Base-by-base conservation (phyloP, 1,140 invertebrate species). In the Zaprionus ornatus region DNA sequence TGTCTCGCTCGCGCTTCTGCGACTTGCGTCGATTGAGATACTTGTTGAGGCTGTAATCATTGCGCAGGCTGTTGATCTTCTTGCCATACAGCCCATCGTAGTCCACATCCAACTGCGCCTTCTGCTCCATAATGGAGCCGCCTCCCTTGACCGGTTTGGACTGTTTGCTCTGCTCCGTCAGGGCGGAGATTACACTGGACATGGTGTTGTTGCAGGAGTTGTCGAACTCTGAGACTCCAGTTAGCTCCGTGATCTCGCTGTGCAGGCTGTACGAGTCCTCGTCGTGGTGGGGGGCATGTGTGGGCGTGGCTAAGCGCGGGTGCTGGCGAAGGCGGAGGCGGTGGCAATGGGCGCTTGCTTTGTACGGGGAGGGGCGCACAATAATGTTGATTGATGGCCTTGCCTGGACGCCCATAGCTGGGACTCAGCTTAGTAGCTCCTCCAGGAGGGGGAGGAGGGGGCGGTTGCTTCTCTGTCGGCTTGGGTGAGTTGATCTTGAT, bases 191-290 rank as follows among this genome's bases (percentile, higher is more conserved):
- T 4, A 76, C 67, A 55, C 87, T 91, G 19, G 84, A 88, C 62
- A 90, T 77, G 13, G 83, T 92, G 35, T 91, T 91, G 63, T 81
- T 91, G 71, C 71, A 86, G 7, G 88, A 90, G 37, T 81, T 83
- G 19, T 82, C 91, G n/a, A 91, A 79, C 48, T 91, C 91, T 4
- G 91, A 91, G 40, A 92, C 71, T 2, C 91, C 91, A 0, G 91
- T 92, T 4, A 92, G 59, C 70, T 92, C 91, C 0, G 92, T 92
- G 9, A 82, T 83, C 57, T 92, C 91, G 62, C 92, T 92, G 59
- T 88, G 91, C 70, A 87, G 74, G 48, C 92, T 92, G 35, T 73
- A 82, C 5, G 79, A 68, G 19, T 92, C 92, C 5, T 91, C 91
- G 12, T 92, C 91, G 7, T 77, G 63, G 0, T 12, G 70, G 56